Evolutionary conservation across 2,113 vertebrate genomes (phyloP).

Genomic region (Perca flavescens): DNA sequence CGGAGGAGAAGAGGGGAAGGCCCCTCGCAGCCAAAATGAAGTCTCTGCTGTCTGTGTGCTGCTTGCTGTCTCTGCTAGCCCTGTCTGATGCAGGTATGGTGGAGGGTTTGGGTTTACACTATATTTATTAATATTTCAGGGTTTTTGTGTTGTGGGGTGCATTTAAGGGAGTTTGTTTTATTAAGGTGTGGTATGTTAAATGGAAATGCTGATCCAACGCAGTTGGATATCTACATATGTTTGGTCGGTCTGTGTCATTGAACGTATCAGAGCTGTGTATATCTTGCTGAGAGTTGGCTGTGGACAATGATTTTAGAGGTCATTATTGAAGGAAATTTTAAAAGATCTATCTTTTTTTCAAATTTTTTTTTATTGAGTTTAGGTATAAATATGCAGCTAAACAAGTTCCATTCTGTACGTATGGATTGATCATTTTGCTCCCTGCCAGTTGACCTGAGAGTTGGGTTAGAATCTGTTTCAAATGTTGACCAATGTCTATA

Average conservation of each 20-base stretch:
- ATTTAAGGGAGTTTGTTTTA: background rate
- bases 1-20: conserved; percentile 39
- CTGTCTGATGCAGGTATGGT: conserved; percentile 78
- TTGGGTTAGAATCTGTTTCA: background rate
- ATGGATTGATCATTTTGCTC: background rate
- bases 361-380: background rate
- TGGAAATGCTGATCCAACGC: conserved; percentile 1
- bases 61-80: conserved; percentile 75
- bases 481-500: background rate
- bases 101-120: background rate
- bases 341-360: too few relatives aligned
- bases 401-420: background rate
- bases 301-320: background rate
- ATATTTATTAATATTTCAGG: background rate
- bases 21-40: conserved; percentile 84
- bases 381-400: background rate
- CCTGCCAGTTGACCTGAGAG: background rate
- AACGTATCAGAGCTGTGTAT: background rate
- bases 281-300: background rate
- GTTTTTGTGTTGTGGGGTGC: background rate
- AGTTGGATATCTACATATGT: background rate
- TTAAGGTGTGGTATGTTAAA: background rate
- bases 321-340: background rate
- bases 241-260: background rate
- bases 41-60: conserved; percentile 69